Evolutionary conservation across 2,888 invertebrate species (phyloP), one percentile per base, ranked within the genome.

Genomic region (Reticulitermes lucifugus): DNA sequence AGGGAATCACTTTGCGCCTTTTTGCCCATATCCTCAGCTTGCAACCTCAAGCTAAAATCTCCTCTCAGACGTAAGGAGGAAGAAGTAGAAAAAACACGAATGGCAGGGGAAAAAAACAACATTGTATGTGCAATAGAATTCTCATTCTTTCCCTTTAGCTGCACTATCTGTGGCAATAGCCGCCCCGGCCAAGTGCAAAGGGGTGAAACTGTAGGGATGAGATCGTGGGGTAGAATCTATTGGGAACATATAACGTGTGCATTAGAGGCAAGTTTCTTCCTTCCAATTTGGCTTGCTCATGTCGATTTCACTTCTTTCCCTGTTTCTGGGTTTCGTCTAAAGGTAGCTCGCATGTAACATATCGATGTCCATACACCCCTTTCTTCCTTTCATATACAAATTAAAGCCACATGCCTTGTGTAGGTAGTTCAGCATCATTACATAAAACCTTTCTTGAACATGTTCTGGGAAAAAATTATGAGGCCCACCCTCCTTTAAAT

Each of bases 201-300:
- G 65, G 65, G 65, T 65, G 65, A 65, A 65, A 25, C 65, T 65
- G 65, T 65, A 14, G 65, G 65, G 65, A n/a, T 65, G 65, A 65
- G 65, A 25, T 12, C n/a, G 25, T n/a, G 85, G 70, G 60, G 41
- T 70, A 81, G 73, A 83, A 84, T 86, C 86, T 84, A 82, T 84
- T 82, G 83, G 71, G 81, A 75, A 84, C 84, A 84, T 81, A 81
- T 86, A 84, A 86, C 86, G 84, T 84, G 82, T 77, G 82, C 83
- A 84, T 86, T 86, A 85, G 77, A 82, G 84, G 82, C 59, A 55
- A 71, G 81, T 83, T 84, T 84, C 79, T 83, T 84, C 83, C 79
- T 43, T 75, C 84, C 86, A 86, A 86, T 86, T 86, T 86, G 84
- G 84, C 65, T 46, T 65, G 7, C 81, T 60, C 35, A 18, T 41